Conservation (phyloP, 2,888 invertebrate genomes). For the Amaurobius ferox region DNA sequence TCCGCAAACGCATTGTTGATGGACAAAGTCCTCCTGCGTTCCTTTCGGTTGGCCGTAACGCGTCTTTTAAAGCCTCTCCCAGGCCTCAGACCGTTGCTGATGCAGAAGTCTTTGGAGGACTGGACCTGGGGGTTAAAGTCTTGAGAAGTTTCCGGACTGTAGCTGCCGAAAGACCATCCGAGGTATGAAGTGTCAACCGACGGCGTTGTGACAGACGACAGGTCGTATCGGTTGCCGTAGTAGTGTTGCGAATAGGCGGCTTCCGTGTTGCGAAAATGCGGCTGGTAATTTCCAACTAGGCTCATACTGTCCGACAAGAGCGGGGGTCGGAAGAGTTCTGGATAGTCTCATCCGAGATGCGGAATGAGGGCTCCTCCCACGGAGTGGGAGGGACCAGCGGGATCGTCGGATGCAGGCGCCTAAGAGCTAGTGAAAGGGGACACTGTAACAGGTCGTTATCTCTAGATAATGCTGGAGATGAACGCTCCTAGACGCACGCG, state of each 20-base stretch:
- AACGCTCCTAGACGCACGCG: neutral
- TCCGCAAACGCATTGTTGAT: conserved; percentile 97
- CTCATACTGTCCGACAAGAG: conserved; percentile 60
- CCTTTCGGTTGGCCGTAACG: conserved; percentile 96
- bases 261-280: conserved; percentile 51
- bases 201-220: conserved; percentile 10
- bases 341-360: conserved; percentile 40
- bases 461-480: conserved; percentile 13
- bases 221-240: conserved; percentile 58
- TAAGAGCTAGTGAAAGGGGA: conserved; percentile 6
- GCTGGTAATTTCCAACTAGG: conserved; percentile 69
- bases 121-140: conserved; percentile 8
- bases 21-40: conserved; percentile 91
- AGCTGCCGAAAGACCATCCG: conserved; percentile 39
- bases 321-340: conserved; percentile 50
- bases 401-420: conserved; percentile 13
- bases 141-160: conserved; percentile 25
- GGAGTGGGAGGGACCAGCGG: neutral
- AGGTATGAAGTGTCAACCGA: conserved; percentile 7
- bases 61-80: conserved; percentile 85
- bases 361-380: conserved; percentile 32
- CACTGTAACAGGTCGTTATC: conserved; percentile 22
- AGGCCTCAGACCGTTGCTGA: conserved; percentile 25
- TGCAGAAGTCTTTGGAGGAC: conserved; percentile 14
- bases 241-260: conserved; percentile 41